Evolutionary conservation across 2,888 invertebrate genomes (phyloP).

Genomic region (Hoplodrina blanda): DNA sequence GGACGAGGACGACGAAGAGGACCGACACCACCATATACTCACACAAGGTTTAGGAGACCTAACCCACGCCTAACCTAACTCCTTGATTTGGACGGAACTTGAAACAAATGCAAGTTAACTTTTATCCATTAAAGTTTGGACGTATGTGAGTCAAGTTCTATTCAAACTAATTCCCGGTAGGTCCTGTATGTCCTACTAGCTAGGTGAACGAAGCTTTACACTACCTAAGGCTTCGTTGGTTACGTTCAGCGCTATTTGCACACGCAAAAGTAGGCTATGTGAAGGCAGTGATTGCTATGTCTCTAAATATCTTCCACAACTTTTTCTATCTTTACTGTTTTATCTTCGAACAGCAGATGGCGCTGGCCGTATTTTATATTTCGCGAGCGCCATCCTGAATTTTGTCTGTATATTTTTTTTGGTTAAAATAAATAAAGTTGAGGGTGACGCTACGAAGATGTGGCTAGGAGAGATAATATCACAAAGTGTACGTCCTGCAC

Average conservation of each 20-base stretch:
- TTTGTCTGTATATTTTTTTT: constrained; percentile 57
- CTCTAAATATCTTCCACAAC: constrained; percentile 21
- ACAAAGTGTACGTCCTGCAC: constrained; percentile 69
- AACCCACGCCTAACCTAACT: constrained; percentile 66
- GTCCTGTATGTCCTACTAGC: constrained; percentile 67
- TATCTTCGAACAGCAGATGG: constrained; percentile 79
- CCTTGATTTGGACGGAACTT: constrained; percentile 65
- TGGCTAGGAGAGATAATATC: constrained; percentile 69
- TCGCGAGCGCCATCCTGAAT: constrained; percentile 88
- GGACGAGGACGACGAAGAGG: constrained; percentile 87
- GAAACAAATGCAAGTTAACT: constrained; percentile 49
- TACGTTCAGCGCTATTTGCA: constrained; percentile 84
- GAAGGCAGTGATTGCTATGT: constrained; percentile 86
- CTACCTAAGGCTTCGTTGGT: constrained; percentile 56
- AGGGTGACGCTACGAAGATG: constrained; percentile 83
- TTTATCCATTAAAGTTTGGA: constrained; percentile 52
- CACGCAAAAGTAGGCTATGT: constrained; percentile 60
- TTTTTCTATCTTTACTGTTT: constrained; percentile 36
- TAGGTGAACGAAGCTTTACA: constrained; percentile 66
- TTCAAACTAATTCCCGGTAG: constrained; percentile 72
- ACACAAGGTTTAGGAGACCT: constrained; percentile 85
- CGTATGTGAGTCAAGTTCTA: constrained; percentile 78
- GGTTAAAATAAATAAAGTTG: constrained; percentile 69
- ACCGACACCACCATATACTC: constrained; percentile 82
- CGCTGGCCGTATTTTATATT: constrained; percentile 82